phyloP scores from a whole-genome alignment of 2,113 vertebrate genomes.

The Mandrillus leucophaeus region DNA sequence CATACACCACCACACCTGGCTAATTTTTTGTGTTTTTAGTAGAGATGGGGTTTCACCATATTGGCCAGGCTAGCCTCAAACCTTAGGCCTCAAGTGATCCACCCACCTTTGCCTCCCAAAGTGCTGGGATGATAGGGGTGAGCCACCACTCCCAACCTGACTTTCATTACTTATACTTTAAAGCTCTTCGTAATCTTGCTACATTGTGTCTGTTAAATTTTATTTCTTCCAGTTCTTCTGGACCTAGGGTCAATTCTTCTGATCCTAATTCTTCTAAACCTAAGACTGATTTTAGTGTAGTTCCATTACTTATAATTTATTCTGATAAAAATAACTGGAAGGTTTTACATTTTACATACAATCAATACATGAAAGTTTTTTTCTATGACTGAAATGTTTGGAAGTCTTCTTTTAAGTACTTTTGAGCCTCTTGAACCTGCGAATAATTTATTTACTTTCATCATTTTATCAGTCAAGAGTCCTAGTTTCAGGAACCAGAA shows the following conservation, averaged over 20 bases:
- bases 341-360: not conserved
- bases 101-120: too few relatives aligned
- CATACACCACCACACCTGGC: too few relatives aligned
- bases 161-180: not conserved
- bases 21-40: too few relatives aligned
- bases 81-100: too few relatives aligned
- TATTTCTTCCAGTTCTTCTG: not conserved
- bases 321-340: slow-evolving; percentile 4
- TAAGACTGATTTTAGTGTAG: not conserved
- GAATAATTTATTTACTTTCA: not conserved
- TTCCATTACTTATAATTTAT: not conserved
- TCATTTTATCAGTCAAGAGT: not conserved
- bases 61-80: too few relatives aligned
- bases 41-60: too few relatives aligned
- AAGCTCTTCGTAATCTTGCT: not conserved
- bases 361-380: not conserved
- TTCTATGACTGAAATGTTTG: not conserved
- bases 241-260: not conserved
- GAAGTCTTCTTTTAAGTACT: not conserved
- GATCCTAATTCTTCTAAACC: not conserved
- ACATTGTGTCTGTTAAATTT: not conserved
- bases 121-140: too few relatives aligned
- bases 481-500: not conserved
- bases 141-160: too few relatives aligned
- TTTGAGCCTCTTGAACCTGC: not conserved